Evolutionary conservation across 2,113 vertebrate genomes (phyloP).

Genomic region (Phyllostomus hastatus): DNA sequence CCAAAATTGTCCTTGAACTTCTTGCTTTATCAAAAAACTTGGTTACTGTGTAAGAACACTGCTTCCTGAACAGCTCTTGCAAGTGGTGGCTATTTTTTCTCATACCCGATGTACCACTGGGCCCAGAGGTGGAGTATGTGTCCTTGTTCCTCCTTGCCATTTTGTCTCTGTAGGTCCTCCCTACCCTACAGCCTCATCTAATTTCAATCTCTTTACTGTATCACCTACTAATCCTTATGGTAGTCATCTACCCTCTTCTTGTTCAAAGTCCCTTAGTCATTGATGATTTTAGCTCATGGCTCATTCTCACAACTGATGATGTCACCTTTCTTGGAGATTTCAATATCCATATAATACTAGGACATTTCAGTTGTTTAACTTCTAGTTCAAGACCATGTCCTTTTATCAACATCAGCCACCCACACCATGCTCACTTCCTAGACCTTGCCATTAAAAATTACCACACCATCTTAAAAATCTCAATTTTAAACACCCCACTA

Average conservation of each 20-base stretch:
- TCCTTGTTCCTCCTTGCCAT: neutral
- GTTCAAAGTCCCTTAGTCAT: neutral
- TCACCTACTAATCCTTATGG: neutral
- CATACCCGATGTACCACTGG: neutral
- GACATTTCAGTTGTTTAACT: neutral
- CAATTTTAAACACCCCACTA: neutral
- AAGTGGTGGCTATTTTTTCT: neutral
- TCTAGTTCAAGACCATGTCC: neutral
- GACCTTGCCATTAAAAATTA: neutral
- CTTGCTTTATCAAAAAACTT: neutral
- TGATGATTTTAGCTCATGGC: neutral
- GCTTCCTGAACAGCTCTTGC: neutral
- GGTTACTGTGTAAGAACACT: neutral
- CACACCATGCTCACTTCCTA: neutral
- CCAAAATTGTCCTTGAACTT: slow-evolving; percentile 8
- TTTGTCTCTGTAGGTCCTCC: neutral
- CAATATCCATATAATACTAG: neutral
- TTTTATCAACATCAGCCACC: neutral
- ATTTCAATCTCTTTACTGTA: neutral
- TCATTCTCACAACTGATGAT: neutral
- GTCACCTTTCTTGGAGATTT: slow-evolving; percentile 5
- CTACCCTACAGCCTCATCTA: neutral
- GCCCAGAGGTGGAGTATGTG: neutral
- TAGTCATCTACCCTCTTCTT: neutral
- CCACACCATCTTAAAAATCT: neutral